Conservation (phyloP, 2,797 vertebrate species). For the Buceros bicornis region DNA sequence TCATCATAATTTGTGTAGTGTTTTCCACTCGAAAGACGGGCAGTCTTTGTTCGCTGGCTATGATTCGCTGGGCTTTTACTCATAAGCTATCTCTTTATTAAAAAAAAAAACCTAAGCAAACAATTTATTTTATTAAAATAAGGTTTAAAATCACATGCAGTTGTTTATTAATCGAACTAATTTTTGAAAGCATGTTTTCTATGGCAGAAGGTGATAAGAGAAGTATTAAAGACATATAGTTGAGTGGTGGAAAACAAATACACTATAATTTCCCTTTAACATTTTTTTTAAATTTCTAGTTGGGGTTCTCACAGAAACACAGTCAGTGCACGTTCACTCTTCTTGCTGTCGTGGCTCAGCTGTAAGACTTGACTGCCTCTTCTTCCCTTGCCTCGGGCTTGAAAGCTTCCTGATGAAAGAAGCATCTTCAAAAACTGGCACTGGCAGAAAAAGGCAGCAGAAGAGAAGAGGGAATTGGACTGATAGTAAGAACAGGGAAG, state of each 20-base stretch:
- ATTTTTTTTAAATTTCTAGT: not conserved
- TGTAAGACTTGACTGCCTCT: not conserved
- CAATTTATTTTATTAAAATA: not conserved
- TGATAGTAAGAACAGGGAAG: not conserved
- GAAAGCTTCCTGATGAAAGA: slow-evolving; percentile 15
- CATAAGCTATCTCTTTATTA: not conserved
- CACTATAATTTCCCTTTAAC: not conserved
- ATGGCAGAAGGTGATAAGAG: not conserved
- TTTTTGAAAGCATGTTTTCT: not conserved
- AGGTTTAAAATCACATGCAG: not conserved
- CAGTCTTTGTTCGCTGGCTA: not conserved
- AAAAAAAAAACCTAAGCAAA: not conserved
- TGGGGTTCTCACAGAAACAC: not conserved
- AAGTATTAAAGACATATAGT: not conserved
- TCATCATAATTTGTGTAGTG: not conserved
- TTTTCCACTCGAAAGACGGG: not conserved
- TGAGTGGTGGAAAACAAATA: not conserved
- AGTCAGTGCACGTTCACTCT: accelerated
- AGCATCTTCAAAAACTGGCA: not conserved
- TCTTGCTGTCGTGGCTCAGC: not conserved
- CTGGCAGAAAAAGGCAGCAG: not conserved
- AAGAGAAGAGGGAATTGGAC: not conserved
- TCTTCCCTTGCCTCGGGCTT: not conserved
- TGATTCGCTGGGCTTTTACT: not conserved
- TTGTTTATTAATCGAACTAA: not conserved